Evolutionary conservation across 1,140 invertebrate species (phyloP).

Genomic region (Oppia nitens): DNA sequence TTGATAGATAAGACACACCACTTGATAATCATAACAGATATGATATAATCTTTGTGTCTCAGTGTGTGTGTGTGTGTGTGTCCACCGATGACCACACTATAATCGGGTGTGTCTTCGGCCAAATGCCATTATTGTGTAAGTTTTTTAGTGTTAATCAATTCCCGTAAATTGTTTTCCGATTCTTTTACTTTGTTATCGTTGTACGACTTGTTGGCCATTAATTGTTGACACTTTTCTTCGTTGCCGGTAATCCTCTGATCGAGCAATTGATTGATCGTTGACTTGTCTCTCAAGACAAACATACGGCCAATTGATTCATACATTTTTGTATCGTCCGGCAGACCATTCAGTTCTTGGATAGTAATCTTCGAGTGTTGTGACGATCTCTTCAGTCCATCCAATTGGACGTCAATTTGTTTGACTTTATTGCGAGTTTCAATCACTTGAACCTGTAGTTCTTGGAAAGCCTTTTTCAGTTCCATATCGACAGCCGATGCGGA

Average conservation of each 20-base stretch:
- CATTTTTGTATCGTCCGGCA: not conserved
- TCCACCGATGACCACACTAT: no score
- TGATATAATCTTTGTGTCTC: no score
- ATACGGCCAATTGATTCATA: constrained; percentile 14
- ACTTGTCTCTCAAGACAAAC: constrained; percentile 7
- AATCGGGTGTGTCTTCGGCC: not conserved
- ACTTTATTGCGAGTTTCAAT: constrained; percentile 13
- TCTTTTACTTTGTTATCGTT: constrained; percentile 7
- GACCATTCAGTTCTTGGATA: not conserved
- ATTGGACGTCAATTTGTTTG: constrained; percentile 4
- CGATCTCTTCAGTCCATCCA: not conserved
- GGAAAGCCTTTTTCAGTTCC: constrained; percentile 14
- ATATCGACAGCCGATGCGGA: constrained; percentile 8
- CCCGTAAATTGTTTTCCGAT: constrained; percentile 14
- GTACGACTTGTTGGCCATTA: constrained; percentile 6
- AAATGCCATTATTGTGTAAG: not conserved
- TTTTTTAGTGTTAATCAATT: constrained; percentile 11
- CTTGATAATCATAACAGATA: no score
- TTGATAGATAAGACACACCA: no score
- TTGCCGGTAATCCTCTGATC: not conserved
- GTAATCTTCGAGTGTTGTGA: not conserved
- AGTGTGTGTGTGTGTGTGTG: no score
- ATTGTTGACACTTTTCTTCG: constrained; percentile 2
- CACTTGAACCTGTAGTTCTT: constrained; percentile 14
- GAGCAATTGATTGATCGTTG: not conserved